Conservation (phyloP, 2,113 vertebrate genomes). For the Aphelocoma coerulescens region DNA sequence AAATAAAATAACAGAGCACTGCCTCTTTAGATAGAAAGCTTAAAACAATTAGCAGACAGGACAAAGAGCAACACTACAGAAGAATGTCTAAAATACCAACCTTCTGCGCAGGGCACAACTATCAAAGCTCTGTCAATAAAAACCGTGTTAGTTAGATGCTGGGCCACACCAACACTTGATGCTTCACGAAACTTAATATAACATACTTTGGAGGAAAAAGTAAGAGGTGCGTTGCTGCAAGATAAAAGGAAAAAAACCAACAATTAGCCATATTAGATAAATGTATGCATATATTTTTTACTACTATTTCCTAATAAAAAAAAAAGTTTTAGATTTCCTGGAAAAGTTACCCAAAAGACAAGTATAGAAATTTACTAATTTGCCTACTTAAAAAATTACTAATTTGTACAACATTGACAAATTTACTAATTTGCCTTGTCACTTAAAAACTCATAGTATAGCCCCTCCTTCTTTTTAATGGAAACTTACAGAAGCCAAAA, state of each 20-base stretch:
- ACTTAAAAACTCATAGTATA: neutral
- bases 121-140: slow-evolving; percentile 99
- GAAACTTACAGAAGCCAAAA: neutral
- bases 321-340: neutral
- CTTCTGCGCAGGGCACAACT: slow-evolving; percentile 96
- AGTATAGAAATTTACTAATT: neutral
- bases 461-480: neutral
- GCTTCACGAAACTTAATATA: slow-evolving; percentile 23
- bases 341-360: neutral
- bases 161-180: neutral
- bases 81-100: slow-evolving; percentile 77
- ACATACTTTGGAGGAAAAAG: slow-evolving; percentile 27
- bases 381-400: neutral
- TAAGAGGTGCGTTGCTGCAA: neutral
- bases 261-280: slow-evolving; percentile 26
- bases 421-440: neutral
- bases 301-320: neutral
- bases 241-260: slow-evolving; percentile 26
- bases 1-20: neutral
- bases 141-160: slow-evolving; percentile 61
- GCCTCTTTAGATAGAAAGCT: slow-evolving; percentile 20
- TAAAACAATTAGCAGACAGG: slow-evolving; percentile 35
- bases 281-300: neutral
- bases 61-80: slow-evolving; percentile 46
- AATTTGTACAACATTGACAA: neutral